Percentiles rank a stretch among this genome's conserved stretches.
phyloP scores from a whole-genome alignment of 2,888 invertebrate species.

The Caenorhabditis uteleia region DNA sequence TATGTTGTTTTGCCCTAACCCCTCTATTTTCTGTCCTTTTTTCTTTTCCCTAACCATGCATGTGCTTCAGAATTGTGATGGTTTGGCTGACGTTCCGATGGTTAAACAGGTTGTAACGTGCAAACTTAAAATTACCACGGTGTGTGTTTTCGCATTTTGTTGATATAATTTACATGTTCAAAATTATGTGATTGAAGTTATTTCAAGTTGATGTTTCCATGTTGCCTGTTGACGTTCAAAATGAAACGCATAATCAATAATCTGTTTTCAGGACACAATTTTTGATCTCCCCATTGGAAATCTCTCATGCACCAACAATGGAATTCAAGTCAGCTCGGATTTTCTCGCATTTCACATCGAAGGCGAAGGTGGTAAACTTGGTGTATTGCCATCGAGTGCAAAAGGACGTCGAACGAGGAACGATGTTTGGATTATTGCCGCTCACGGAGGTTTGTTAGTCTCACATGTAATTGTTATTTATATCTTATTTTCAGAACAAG shows the following conservation, averaged over 20 bases:
- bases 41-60: too few relatives aligned
- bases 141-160: constrained; percentile 10
- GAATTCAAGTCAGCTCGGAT: constrained; percentile 88
- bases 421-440: constrained; percentile 72
- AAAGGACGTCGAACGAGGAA: constrained; percentile 84
- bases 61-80: too few relatives aligned
- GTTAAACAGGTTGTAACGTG: constrained; percentile 8
- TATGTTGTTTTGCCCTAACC: not conserved
- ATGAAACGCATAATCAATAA: not conserved
- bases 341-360: constrained; percentile 96
- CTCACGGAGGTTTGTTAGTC: constrained; percentile 58
- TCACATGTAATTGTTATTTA: not conserved
- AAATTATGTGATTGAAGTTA: not conserved
- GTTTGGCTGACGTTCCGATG: not conserved
- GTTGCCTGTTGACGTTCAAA: not conserved
- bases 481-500: constrained; percentile 80
- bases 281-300: constrained; percentile 89
- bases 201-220: not conserved
- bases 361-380: constrained; percentile 87
- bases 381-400: constrained; percentile 85
- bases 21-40: not conserved
- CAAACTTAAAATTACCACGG: constrained; percentile 34
- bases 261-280: constrained; percentile 75
- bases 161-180: not conserved
- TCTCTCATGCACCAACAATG: constrained; percentile 92